A percentile compares a stretch with the other conserved stretches of the same genome.
phyloP scores from a whole-genome alignment of 2,888 invertebrate genomes.

The Chalcosyrphus nemorum region DNA sequence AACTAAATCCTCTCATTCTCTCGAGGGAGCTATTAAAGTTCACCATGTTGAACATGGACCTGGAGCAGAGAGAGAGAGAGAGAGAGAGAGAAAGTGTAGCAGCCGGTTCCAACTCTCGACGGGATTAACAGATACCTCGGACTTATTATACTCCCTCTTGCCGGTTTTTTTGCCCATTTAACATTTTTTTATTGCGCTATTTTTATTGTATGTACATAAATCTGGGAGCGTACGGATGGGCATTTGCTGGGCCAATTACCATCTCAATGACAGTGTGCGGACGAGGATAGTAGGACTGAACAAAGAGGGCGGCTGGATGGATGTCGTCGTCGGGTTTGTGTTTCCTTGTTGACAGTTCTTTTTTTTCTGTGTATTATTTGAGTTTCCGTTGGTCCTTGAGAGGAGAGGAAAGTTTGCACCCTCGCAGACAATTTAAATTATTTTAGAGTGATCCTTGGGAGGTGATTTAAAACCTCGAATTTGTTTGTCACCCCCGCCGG shows the following conservation, averaged over 20 bases:
- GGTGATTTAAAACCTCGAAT: constrained; percentile 10
- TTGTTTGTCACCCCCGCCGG: not conserved
- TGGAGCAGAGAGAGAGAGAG: no score
- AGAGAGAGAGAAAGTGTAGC: constrained; percentile 14
- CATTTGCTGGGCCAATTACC: constrained; percentile 48
- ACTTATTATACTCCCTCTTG: not conserved
- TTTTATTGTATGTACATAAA: constrained; percentile 48
- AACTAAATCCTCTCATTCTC: not conserved
- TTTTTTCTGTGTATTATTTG: not conserved
- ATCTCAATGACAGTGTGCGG: constrained; percentile 25
- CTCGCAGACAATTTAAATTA: constrained; percentile 22
- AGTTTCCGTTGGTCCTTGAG: not conserved
- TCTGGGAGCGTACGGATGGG: constrained; percentile 35
- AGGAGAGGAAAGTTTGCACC: constrained; percentile 15
- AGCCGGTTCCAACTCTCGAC: constrained; percentile 21
- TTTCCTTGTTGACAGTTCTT: not conserved
- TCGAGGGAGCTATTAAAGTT: constrained; percentile 39
- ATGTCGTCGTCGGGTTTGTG: constrained; percentile 18
- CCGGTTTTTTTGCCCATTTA: not conserved
- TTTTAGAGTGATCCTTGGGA: constrained; percentile 24
- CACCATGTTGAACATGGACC: constrained; percentile 27
- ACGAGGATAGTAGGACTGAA: not conserved
- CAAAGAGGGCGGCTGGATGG: not conserved
- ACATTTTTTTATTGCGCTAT: constrained; percentile 29
- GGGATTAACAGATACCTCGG: constrained; percentile 33